Base-by-base conservation (phyloP, 2,888 invertebrate species). In the Clivina fossor region DNA sequence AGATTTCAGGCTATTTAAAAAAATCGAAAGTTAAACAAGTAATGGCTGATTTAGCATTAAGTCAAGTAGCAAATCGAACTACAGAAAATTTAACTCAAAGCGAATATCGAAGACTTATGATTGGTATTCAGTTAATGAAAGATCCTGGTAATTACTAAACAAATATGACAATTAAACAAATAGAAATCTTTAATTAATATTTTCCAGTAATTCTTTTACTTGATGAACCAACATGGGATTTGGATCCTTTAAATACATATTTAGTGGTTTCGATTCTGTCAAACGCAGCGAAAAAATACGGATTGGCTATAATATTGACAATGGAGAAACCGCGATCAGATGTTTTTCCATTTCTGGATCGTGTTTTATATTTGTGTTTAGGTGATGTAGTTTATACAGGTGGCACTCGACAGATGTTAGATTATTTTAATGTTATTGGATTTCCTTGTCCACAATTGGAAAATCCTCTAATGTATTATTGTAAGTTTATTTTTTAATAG, bases 401-500 rank as follows among this genome's bases (percentile, higher is more conserved):
- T 0, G 90, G 91, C 7, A 96, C 96, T 0, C 80, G 93, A 48
- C 88, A 93, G 64, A 90, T 98, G 82, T 78, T 97, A 58, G 91
- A 93, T 68, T 97, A 98, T 74, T 98, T 97, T 73, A 88, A 92
- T 53, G 88, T 88, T 60, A 93, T 97, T 62, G 97, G 97, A 2
- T 96, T 95, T 71, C 95, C 96, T 0, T 98, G 97, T 72, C 97
- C 97, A 0, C 92, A 94, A 69, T 77, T 95, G 43, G 97, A 97
- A 70, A 98, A 98, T 74, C 97, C 97, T 0, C 78, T 97, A n/a
- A 96, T 96, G 90, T 97, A 95, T 74, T 98, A 96, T 70, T 77
- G 93, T 93, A 76, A 84, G 90, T 82, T 28, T 18, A 43, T 11
- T 9, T 20, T 8, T 8, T 4, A 20, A 24, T 26, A 19, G 2